phyloP scores from a whole-genome alignment of 2,113 vertebrate genomes.

The Todiramphus chloris region DNA sequence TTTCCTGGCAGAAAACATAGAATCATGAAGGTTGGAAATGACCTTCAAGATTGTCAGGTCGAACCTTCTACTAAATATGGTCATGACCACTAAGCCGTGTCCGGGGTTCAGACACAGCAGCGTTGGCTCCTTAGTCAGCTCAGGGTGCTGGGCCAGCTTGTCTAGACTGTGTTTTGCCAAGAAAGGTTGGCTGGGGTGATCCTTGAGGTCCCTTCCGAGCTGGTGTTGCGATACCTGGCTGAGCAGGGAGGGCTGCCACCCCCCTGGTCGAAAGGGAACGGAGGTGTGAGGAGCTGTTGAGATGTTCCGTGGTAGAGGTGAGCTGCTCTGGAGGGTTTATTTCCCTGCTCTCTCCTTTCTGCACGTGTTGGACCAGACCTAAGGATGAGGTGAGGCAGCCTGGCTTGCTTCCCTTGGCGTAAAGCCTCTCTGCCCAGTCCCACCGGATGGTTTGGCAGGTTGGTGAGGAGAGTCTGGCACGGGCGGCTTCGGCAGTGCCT shows the following conservation, averaged over 20 bases:
- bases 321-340: neutral
- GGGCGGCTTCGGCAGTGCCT: neutral
- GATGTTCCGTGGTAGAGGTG: neutral
- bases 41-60: too few relatives aligned
- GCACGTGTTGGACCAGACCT: neutral
- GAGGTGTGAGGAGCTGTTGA: neutral
- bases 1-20: too few relatives aligned
- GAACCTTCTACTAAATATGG: too few relatives aligned
- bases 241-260: neutral
- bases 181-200: neutral
- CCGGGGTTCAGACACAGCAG: too few relatives aligned
- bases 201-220: neutral
- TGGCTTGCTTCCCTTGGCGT: neutral
- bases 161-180: neutral
- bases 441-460: neutral
- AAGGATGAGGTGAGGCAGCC: neutral
- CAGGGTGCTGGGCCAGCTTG: neutral
- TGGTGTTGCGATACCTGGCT: too few relatives aligned
- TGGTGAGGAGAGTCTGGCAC: neutral
- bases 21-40: too few relatives aligned
- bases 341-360: neutral
- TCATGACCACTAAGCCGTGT: too few relatives aligned
- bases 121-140: rapidly evolving
- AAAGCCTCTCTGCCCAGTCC: rapidly evolving
- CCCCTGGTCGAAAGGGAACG: rapidly evolving